These are phyloP conservation scores for Oenanthe melanoleuca DNA, from an alignment of 2,113 vertebrate genomes.

Conservation along the genomic window DNA sequence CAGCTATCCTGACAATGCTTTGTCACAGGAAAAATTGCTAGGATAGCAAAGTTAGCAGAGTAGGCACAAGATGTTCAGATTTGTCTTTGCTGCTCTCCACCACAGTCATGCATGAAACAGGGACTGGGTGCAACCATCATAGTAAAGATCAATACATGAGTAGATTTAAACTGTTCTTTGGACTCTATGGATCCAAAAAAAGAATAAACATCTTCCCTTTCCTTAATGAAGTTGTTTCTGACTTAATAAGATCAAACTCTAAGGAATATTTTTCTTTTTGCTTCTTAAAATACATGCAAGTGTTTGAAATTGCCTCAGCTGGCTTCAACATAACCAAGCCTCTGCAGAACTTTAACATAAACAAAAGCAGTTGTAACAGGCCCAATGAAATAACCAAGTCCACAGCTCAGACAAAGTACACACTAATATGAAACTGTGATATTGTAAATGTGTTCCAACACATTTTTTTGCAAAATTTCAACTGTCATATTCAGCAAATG, in stretches of 20 bases:
- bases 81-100: background rate
- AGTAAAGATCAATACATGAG: background rate
- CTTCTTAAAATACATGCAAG: background rate
- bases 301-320: background rate
- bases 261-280: background rate
- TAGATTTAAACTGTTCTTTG: background rate
- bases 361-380: background rate
- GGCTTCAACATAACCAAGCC: background rate
- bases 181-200: background rate
- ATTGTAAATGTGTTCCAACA: background rate
- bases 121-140: background rate
- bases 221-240: background rate
- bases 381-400: background rate
- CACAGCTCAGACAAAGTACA: background rate
- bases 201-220: background rate
- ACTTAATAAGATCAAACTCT: background rate
- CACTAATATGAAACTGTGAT: background rate
- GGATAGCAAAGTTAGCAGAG: background rate
- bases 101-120: background rate
- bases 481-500: background rate
- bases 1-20: background rate
- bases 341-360: background rate
- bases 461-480: background rate
- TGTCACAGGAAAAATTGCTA: accelerated
- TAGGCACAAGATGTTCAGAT: background rate